These are phyloP conservation scores for Apeltes quadracus DNA, from an alignment of 2,113 vertebrate species.

Conservation along the genomic window DNA sequence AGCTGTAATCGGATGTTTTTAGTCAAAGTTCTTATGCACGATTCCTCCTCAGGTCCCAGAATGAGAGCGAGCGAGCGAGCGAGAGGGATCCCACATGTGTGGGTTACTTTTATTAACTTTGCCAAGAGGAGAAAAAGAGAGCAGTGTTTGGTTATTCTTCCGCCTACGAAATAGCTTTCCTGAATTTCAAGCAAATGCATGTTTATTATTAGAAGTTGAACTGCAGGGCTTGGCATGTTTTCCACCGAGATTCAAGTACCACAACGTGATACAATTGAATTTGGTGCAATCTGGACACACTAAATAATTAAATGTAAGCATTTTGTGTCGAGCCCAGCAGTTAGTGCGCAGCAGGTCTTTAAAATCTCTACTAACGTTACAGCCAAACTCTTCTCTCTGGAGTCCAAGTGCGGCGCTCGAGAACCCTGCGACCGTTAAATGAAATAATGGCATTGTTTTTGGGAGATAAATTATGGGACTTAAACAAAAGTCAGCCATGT, in stretches of 20 bases:
- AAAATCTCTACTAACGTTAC: too few relatives aligned
- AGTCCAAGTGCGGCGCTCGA: too few relatives aligned
- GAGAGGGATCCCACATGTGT: conserved; percentile 11
- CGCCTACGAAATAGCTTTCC: conserved; percentile 9
- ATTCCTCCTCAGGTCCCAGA: conserved; percentile 23
- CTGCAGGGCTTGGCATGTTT: conserved; percentile 9
- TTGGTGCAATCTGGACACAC: too few relatives aligned
- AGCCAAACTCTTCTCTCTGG: too few relatives aligned
- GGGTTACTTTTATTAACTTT: conserved; percentile 33
- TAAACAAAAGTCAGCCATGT: background rate
- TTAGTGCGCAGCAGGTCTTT: too few relatives aligned
- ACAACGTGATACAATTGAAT: background rate
- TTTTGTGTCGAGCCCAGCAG: too few relatives aligned
- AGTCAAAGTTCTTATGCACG: conserved; percentile 34
- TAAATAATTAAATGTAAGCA: too few relatives aligned
- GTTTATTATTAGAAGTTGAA: conserved; percentile 18
- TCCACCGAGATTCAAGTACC: background rate
- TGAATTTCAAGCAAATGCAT: conserved; percentile 5
- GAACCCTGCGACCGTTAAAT: too few relatives aligned
- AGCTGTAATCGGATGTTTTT: conserved; percentile 57
- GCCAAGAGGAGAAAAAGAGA: background rate
- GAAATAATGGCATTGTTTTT: background rate
- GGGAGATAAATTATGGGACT: background rate
- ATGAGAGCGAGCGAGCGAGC: background rate
- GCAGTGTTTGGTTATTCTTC: conserved; percentile 23